Conservation (phyloP, 1,140 invertebrate species). For the Eriocheir sinensis region DNA sequence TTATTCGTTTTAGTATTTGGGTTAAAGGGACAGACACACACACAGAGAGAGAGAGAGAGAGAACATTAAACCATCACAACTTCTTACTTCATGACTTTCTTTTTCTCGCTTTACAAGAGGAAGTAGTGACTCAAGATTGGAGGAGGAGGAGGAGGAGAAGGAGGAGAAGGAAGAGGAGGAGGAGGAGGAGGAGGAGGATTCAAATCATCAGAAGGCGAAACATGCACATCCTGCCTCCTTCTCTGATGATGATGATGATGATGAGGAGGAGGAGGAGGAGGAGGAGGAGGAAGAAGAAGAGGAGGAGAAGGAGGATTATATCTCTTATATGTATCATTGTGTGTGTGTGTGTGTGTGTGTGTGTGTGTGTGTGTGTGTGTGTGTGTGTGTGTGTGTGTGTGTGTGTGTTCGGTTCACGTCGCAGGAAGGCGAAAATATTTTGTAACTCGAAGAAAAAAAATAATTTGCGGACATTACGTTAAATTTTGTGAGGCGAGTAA, state of each 20-base stretch:
- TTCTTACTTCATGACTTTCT: neutral
- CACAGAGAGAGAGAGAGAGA: no score
- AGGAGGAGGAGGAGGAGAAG: neutral
- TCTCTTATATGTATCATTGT: neutral
- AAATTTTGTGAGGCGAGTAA: neutral
- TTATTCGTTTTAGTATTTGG: neutral
- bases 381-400: no score
- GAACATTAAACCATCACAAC: no score
- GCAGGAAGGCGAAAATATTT: neutral
- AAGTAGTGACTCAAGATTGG: neutral
- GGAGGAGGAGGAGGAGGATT: conserved; percentile 19
- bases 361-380: no score
- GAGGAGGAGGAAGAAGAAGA: neutral
- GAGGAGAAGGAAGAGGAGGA: neutral
- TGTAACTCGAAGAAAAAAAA: neutral
- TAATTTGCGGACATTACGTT: neutral
- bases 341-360: no score
- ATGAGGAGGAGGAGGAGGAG: neutral
- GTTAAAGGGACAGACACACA: no score
- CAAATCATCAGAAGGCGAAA: neutral
- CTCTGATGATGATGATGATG: neutral
- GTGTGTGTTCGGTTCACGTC: neutral
- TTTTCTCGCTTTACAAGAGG: neutral
- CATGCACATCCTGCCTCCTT: neutral
- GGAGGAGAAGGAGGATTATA: neutral